Evolutionary conservation across 2,888 invertebrate genomes (phyloP).

Genomic region (Drosophila affinis): DNA sequence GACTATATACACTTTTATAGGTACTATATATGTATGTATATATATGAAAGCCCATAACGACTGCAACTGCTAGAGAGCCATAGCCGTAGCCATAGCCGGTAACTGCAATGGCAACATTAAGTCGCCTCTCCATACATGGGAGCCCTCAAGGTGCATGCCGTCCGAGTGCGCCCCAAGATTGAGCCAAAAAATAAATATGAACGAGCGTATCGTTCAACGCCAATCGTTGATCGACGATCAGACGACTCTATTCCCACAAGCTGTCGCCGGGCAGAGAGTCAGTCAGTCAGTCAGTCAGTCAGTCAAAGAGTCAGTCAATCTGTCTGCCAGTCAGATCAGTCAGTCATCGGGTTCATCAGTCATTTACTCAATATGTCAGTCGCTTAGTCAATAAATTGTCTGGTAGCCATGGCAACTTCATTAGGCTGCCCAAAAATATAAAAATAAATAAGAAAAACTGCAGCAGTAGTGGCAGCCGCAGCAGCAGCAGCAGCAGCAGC

Average conservation of each 20-base stretch:
- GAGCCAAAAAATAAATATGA: conserved; percentile 67
- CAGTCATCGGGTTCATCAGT: conserved; percentile 62
- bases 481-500: conserved; percentile 30
- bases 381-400: conserved; percentile 77
- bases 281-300: not conserved
- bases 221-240: conserved; percentile 4
- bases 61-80: conserved; percentile 14
- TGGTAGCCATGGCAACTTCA: conserved; percentile 64
- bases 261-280: conserved; percentile 49
- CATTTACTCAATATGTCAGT: conserved; percentile 69
- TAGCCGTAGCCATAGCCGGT: not conserved
- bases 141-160: conserved; percentile 62
- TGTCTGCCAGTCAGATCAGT: conserved; percentile 6
- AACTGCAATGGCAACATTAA: conserved; percentile 17
- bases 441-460: conserved; percentile 51
- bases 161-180: not conserved
- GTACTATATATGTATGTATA: not conserved
- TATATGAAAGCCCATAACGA: conserved; percentile 36
- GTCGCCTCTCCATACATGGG: conserved; percentile 63
- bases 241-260: conserved; percentile 69
- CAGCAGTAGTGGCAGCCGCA: conserved; percentile 41
- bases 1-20: conserved; percentile 56
- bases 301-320: not conserved
- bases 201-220: conserved; percentile 28
- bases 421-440: conserved; percentile 56